Base-by-base conservation (phyloP, 2,797 vertebrate genomes). In the Coregonus ussuriensis region DNA sequence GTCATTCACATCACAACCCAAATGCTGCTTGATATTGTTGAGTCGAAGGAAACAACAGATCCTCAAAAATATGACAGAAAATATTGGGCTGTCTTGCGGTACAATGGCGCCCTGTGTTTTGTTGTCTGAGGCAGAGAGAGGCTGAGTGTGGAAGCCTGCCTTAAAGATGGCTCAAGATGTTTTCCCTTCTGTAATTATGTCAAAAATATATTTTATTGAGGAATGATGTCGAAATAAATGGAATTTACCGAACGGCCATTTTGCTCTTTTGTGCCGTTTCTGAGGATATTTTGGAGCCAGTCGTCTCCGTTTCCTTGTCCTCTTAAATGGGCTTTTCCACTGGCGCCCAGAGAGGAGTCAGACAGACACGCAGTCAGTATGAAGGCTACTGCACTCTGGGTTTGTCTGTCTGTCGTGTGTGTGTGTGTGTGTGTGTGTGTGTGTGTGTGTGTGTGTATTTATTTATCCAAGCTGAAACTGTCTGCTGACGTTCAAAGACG, bases 181-280 rank as follows among this genome's bases (percentile, higher is more conserved):
- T 73, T 83, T 82, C 77, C 83, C 75, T 93, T 92, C 92, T 94
- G 89, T 94, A 93, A 94, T 93, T 92, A 94, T 91, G 88, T 82
- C 80, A 89, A 89, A 91, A 90, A 92, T 92, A 93, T 88, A 91
- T 91, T 93, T 92, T 88, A 91, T 92, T 91, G 89, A 89, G 87
- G 86, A 92, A 83, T 79, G 83, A 93, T 88, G 81, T 88, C 85
- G 89, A 87, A 88, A 91, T 90, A 89, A 89, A 90, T 78, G 84
- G 83, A 65, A 84, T 87, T 75, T 89, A 14, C 54, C 74, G 68
- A 82, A 81, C 85, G 84, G 80, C 31, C 67, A 9, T 76, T 79
- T 81, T 47, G 72, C 81, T 81, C 69, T 73, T 25, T 80, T 29
- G 47, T 82, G 73, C 37, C 4, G 67, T 56, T 72, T 74, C 6